Conservation (phyloP, 2,113 vertebrate species). For the Erythrocercus mccallii region DNA sequence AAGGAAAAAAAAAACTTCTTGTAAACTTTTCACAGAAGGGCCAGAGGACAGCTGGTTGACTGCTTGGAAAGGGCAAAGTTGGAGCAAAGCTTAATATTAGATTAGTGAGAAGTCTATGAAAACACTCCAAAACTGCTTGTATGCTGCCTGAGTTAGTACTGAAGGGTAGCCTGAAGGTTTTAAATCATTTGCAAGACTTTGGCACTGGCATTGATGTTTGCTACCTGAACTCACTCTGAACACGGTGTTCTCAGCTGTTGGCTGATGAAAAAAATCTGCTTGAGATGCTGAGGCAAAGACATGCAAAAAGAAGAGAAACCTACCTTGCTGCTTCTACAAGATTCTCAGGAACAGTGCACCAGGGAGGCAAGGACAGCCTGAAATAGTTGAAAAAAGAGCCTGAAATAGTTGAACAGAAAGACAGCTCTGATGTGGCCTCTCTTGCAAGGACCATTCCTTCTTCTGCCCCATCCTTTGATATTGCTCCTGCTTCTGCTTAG, state of each 20-base stretch:
- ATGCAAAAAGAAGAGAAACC: not conserved
- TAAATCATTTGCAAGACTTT: not conserved
- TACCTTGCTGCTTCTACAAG: not conserved
- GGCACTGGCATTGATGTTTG: not conserved
- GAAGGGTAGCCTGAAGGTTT: not conserved
- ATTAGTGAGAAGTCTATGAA: conserved; percentile 18
- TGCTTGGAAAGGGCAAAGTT: conserved; percentile 14
- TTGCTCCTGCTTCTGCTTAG: not conserved
- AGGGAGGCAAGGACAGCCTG: not conserved
- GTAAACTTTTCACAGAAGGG: not conserved
- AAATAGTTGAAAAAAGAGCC: not conserved
- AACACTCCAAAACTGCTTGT: not conserved
- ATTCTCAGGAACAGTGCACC: not conserved
- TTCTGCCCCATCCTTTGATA: not conserved
- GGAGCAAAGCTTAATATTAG: conserved; percentile 1
- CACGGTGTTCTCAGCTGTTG: not conserved
- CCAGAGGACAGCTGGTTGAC: not conserved
- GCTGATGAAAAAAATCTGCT: not conserved
- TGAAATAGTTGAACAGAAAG: not conserved
- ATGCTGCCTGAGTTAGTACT: not conserved
- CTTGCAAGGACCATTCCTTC: not conserved
- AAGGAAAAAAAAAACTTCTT: not conserved
- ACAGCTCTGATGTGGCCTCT: not conserved
- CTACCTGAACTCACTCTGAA: conserved; percentile 7
- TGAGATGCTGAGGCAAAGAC: not conserved